Evolutionary conservation across 2,797 vertebrate species (phyloP), one percentile per base, ranked within the genome.

Genomic region (Oryzias sinensis): DNA sequence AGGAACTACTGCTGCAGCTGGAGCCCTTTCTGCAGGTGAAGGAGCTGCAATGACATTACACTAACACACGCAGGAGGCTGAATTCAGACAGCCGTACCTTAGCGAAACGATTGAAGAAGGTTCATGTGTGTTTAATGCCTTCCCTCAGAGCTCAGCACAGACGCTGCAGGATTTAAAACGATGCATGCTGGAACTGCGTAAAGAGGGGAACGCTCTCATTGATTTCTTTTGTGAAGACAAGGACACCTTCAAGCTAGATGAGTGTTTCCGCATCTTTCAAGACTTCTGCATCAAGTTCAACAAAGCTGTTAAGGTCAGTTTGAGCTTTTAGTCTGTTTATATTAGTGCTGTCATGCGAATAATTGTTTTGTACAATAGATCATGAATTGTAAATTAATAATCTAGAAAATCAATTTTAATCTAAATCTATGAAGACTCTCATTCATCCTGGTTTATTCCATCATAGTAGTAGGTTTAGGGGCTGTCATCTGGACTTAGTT

Each of bases 181-280:
- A 27, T 89, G 93, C 84, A 93, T 93, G 61, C 73, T 81, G 72
- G 93, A 96, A 59, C 89, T 98, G 66, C 93, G 93, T 16, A 93
- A 91, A 16, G 94, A 97, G 77, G 94, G 95, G 41, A 94, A 93
- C 16, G 61, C 93, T 46, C 94, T 99, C 20, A 98, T 99, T 47
- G 97, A 99, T 75, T 99, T 99, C 85, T 96, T 99, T 82, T 99
- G 97, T 67, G 97, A 99, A 90, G 97, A 99, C 86, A 98, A 95
- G 90, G 95, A 97, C 80, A 95, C 94, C 1, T 97, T 99, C 86
- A 98, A 97, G 72, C 85, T 99, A 81, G 97, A 99, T 3, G 97
- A 99, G 61, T 95, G 96, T 78, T 96, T 99, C 79, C 94, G 96
- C 84, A 98, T 99, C 84, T 99, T 99, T 82, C 93, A 94, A 76